Base-by-base conservation (phyloP, 2,888 invertebrate species). In the Xestia sexstrigata region DNA sequence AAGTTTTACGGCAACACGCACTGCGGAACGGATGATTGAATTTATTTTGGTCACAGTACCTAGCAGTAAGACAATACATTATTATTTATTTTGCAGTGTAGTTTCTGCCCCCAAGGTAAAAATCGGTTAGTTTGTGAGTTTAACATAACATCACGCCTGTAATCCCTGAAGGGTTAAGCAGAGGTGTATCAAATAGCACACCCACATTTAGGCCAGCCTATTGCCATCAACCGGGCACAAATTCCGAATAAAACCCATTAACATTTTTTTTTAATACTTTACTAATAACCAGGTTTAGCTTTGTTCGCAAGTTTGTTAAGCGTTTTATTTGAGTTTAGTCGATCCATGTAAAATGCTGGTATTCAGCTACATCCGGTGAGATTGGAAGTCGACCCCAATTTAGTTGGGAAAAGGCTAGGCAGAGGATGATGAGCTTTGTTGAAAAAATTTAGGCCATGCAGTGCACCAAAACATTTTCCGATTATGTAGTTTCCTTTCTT, bases 11-110 rank as follows among this genome's bases (percentile, higher is more conserved):
- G 8, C n/a, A 55, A 73, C 71, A 73, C n/a, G 74, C 55, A 71
- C 55, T 45, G 45, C 35, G 55, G n/a, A 71, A 45, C 30, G 71
- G 45, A 58, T 74, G 55, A 74, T 71, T 70, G 62, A 74, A 74
- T 74, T 62, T 74, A 75, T 74, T 75, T 30, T 30, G 74, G n/a
- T 30, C 74, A 75, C n/a, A 74, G 60, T 49, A 49, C 9, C 1
- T 13, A 42, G 23, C 49, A 62, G 74, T 74, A 62, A 23, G 26
- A 23, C 70, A 39, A 68, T 20, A 42, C 26, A 5, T 15, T 17
- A 35, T 35, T 35, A 52, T n/a, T 35, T 23, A 20, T 52, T 58
- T 26, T 58, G 6, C 15, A 58, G 7, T 30, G 58, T 17, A 26
- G 7, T 60, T 17, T 60, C 2, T 58, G 58, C 6, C 2, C 26